Evolutionary conservation across 1,140 invertebrate species (phyloP).

Genomic region (Tetramorium simillimum): DNA sequence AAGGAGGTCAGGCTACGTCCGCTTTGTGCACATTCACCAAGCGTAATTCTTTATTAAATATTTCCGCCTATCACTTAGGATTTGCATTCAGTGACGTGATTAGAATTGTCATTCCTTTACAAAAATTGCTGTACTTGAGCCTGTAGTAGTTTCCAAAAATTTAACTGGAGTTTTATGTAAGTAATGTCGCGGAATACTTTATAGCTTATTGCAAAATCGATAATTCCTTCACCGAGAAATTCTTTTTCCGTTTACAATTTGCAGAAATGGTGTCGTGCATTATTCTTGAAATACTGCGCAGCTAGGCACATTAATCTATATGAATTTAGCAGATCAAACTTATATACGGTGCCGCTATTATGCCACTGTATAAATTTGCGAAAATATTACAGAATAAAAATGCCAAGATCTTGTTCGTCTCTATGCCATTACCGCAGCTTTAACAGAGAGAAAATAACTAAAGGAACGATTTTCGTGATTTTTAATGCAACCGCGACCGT

Average conservation of each 20-base stretch:
- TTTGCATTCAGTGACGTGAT: not conserved
- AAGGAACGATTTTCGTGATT: slow-evolving; percentile 15
- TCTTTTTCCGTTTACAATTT: slow-evolving; percentile 23
- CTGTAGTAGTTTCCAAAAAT: not conserved
- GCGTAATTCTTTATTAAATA: slow-evolving; percentile 58
- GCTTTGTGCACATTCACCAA: slow-evolving; percentile 35
- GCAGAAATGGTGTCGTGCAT: not conserved
- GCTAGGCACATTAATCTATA: slow-evolving; percentile 11
- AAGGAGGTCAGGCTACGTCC: slow-evolving; percentile 30
- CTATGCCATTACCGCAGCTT: not conserved
- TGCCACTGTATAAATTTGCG: not conserved
- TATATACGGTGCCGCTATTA: not conserved
- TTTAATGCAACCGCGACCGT: slow-evolving; percentile 9
- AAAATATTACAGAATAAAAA: slow-evolving; percentile 11
- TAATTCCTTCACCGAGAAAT: slow-evolving; percentile 6
- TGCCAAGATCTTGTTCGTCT: not conserved
- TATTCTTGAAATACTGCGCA: not conserved
- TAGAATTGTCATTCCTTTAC: not conserved
- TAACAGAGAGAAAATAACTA: slow-evolving; percentile 12
- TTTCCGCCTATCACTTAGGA: slow-evolving; percentile 31
- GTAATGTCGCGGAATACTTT: slow-evolving; percentile 12
- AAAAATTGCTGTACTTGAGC: not conserved
- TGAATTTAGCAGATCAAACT: not conserved
- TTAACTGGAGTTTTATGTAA: not conserved
- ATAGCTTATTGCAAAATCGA: slow-evolving; percentile 39